Percentiles rank a stretch among this genome's conserved stretches.
Conservation (phyloP, 2,797 vertebrate species). For the Tauraco hartlaubi region DNA sequence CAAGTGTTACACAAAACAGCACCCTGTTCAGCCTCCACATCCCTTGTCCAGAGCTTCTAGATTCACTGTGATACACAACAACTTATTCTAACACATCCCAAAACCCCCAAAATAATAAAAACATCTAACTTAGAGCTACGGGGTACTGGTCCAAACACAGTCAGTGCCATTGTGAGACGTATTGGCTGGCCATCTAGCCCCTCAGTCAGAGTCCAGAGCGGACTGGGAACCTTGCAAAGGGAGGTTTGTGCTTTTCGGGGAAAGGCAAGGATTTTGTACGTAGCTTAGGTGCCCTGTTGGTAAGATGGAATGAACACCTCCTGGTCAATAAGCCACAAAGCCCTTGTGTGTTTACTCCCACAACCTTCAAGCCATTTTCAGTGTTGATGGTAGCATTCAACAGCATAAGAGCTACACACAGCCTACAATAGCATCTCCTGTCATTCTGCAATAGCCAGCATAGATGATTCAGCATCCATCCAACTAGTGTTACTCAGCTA, state of each 20-base stretch:
- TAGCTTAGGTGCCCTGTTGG: background rate
- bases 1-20: background rate
- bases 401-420: background rate
- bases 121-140: rapidly evolving
- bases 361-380: background rate
- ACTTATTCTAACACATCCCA: background rate
- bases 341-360: background rate
- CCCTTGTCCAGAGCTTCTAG: background rate
- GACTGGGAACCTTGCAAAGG: background rate
- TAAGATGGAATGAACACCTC: background rate
- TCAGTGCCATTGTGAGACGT: background rate
- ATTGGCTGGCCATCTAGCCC: background rate
- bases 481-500: background rate
- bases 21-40: background rate
- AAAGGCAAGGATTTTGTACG: background rate
- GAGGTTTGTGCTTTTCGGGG: background rate
- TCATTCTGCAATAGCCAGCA: background rate
- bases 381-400: background rate
- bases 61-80: background rate
- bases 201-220: background rate
- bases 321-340: background rate
- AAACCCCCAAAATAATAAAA: rapidly evolving
- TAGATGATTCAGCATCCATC: background rate
- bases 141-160: background rate
- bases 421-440: background rate